A percentile compares a stretch with the other conserved stretches of the same genome.
Evolutionary conservation across 2,888 invertebrate species (phyloP).

Genomic region (Xestia ashworthii): DNA sequence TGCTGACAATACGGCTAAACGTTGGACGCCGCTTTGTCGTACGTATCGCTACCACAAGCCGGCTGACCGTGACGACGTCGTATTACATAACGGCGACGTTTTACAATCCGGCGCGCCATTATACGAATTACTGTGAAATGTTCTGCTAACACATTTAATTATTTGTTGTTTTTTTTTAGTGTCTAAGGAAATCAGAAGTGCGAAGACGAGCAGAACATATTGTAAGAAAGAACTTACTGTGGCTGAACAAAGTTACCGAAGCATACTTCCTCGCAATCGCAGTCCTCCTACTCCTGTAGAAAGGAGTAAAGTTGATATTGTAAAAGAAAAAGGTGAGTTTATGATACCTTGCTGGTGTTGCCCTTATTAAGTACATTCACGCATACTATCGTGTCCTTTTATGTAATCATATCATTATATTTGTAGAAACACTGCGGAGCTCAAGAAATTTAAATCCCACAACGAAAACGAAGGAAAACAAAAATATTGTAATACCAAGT

Average conservation of each 20-base stretch:
- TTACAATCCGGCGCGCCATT: no score
- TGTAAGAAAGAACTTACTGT: slow-evolving; percentile 69
- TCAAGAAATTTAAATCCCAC: slow-evolving; percentile 66
- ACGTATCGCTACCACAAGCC: no score
- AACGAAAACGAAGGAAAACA: slow-evolving; percentile 76
- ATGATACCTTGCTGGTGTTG: not conserved
- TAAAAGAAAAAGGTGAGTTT: slow-evolving; percentile 73
- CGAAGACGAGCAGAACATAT: slow-evolving; percentile 71
- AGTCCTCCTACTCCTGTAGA: slow-evolving; percentile 59
- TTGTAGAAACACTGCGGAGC: slow-evolving; percentile 73
- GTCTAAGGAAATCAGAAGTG: slow-evolving; percentile 75
- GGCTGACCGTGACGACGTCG: no score
- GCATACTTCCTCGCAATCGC: slow-evolving; percentile 65
- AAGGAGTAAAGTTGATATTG: slow-evolving; percentile 65
- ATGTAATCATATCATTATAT: slow-evolving; percentile 23
- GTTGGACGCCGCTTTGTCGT: no score
- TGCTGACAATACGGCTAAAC: no score
- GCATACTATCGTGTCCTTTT: not conserved
- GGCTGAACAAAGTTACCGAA: slow-evolving; percentile 68
- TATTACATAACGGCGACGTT: no score
- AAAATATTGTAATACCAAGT: slow-evolving; percentile 71
- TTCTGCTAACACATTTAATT: slow-evolving; percentile 10
- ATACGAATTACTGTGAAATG: not conserved
- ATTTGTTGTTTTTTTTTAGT: slow-evolving; percentile 69
- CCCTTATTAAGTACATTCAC: not conserved